phyloP scores from a whole-genome alignment of 2,888 invertebrate genomes.

The Polyploca ridens region DNA sequence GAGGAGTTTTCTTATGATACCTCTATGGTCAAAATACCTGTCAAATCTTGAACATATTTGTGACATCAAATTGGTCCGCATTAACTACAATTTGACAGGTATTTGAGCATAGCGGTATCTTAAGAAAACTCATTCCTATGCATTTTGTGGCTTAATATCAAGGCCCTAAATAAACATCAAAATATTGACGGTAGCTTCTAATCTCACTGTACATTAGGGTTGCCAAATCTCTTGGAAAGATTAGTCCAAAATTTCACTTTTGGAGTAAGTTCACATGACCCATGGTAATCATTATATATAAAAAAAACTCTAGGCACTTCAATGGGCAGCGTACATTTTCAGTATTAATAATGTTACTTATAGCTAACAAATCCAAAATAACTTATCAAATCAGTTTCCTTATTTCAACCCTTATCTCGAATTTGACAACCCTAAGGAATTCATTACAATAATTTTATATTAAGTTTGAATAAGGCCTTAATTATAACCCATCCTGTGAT shows the following conservation, averaged over 20 bases:
- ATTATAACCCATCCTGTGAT: neutral
- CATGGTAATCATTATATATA: neutral
- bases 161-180: neutral
- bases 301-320: constrained; percentile 3
- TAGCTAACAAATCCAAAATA: neutral
- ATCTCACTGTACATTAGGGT: neutral
- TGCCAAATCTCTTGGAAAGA: neutral
- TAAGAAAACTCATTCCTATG: neutral
- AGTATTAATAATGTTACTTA: neutral
- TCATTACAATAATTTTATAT: neutral
- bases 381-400: neutral
- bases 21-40: no score
- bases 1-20: no score
- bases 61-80: no score
- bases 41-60: no score
- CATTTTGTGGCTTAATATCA: neutral
- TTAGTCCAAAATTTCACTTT: neutral
- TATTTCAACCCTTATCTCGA: neutral
- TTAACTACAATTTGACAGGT: no score
- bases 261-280: neutral
- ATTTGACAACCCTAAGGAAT: neutral
- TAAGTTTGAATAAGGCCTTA: neutral
- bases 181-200: neutral
- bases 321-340: neutral
- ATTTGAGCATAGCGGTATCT: neutral